Evolutionary conservation across 2,797 vertebrate genomes (phyloP).

Genomic region (Etheostoma perlongum): DNA sequence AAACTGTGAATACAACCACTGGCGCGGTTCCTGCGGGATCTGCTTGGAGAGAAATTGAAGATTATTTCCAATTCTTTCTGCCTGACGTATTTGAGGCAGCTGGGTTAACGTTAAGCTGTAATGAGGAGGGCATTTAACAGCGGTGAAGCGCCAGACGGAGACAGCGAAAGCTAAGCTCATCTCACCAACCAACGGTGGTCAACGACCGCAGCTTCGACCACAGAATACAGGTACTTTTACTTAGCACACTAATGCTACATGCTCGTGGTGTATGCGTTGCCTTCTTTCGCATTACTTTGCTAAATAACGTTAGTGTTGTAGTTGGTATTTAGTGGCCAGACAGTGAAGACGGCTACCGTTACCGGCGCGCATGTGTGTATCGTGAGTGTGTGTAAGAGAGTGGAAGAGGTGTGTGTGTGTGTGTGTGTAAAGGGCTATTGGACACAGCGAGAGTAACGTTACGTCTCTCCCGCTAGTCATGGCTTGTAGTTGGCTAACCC

Average conservation of each 20-base stretch:
- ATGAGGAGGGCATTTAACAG: slow-evolving; percentile 59
- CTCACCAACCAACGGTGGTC: slow-evolving; percentile 40
- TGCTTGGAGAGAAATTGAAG: background rate
- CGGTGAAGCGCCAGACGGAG: slow-evolving; percentile 64
- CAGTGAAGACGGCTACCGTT: slow-evolving; percentile 11
- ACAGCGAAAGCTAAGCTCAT: slow-evolving; percentile 67
- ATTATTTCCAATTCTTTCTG: slow-evolving; percentile 1
- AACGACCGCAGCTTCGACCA: slow-evolving; percentile 24
- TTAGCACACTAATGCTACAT: background rate
- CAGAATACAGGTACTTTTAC: slow-evolving; percentile 52
- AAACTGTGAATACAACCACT: slow-evolving; percentile 21
- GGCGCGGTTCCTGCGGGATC: slow-evolving; percentile 31
- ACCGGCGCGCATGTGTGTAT: slow-evolving; percentile 27
- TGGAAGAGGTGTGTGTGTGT: slow-evolving; percentile 4
- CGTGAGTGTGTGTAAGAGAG: slow-evolving; percentile 14
- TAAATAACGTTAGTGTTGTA: background rate
- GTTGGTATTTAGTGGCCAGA: slow-evolving; percentile 30
- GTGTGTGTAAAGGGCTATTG: slow-evolving; percentile 6
- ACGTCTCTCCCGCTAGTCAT: slow-evolving; percentile 9
- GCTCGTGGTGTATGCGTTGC: background rate
- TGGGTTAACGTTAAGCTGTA: slow-evolving; percentile 40
- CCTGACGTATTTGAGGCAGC: slow-evolving; percentile 30
- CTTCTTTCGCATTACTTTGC: background rate
- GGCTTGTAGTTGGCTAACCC: slow-evolving; percentile 10
- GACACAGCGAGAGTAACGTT: slow-evolving; percentile 12